phyloP scores from a whole-genome alignment of 2,113 vertebrate genomes.

The Halichoerus grypus region DNA sequence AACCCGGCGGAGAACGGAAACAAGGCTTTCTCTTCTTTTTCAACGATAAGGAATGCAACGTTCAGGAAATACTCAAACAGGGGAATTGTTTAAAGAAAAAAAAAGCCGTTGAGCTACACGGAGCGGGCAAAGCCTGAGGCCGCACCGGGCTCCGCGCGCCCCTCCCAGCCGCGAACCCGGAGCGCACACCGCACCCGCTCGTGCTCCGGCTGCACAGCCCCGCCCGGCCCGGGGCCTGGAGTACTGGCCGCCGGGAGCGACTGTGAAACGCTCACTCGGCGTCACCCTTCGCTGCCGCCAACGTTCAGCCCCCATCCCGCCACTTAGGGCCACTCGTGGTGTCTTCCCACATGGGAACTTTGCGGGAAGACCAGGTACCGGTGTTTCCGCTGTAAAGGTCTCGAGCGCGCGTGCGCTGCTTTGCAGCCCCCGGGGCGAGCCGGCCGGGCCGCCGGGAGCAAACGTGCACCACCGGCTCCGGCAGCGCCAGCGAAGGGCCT shows the following conservation, averaged over 20 bases:
- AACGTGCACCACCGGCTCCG: background rate
- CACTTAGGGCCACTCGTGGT: background rate
- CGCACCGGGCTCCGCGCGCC: background rate
- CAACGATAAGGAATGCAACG: background rate
- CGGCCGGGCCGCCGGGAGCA: background rate
- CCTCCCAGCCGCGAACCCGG: background rate
- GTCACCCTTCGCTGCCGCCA: background rate
- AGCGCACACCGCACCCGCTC: background rate
- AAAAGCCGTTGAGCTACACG: background rate
- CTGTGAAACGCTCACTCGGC: background rate
- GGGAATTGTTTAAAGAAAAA: background rate
- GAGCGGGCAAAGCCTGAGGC: background rate
- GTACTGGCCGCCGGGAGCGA: too few relatives aligned
- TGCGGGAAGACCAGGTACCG: background rate
- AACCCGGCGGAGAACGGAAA: background rate
- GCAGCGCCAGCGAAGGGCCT: too few relatives aligned
- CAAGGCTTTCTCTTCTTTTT: background rate
- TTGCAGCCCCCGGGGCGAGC: background rate
- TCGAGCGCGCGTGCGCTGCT: background rate
- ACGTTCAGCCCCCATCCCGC: background rate
- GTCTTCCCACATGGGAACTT: background rate
- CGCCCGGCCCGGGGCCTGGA: too few relatives aligned
- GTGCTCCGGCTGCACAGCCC: too few relatives aligned
- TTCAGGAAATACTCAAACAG: slow-evolving; percentile 3
- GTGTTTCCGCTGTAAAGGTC: background rate